Base-by-base conservation (phyloP, 2,888 invertebrate genomes). In the Agonopterix alstromeriana region DNA sequence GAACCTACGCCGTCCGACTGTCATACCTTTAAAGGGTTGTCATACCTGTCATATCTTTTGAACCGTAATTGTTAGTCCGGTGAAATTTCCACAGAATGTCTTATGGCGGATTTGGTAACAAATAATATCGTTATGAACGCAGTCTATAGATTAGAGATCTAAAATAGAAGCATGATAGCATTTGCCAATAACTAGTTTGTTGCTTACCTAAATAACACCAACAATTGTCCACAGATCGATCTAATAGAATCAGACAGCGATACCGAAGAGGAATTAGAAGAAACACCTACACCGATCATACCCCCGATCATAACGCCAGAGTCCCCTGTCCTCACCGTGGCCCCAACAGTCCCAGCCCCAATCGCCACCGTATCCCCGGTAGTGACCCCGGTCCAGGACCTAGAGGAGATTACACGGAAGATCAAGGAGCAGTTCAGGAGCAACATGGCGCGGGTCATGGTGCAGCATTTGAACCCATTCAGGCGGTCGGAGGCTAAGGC, bases 381-480 rank as follows among this genome's bases (percentile, higher is more conserved):
- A n/a, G 51, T 46, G 10, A 52, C 51, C 27, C 51, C 52, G 36
- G 40, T 52, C 8, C 49, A 53, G 2, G 81, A 78, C 47, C 68
- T 78, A 36, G 88, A 79, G 52, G 91, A 91, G 56, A 56, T 82
- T 4, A 92, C 93, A 40, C 90, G 93, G 47, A 93, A 92, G 70
- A 94, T 95, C 54, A 97, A 97, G 84, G 97, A 98, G 67, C 91
- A 92, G 51, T 47, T 95, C 47, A 38, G 47, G 10, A 47, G 92
- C 61, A 92, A 90, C 64, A 94, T 94, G 92, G 94, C 94, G 10
- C 91, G 93, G 43, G 94, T 95, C 27, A 95, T 97, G 90, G 95
- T 97, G 56, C 92, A 94, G 51, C 94, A 95, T 68, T 91, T 98
- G 51, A 97, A 96, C 82, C 96, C 96, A 0, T 98, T 95, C 82